A percentile compares a stretch with the other conserved stretches of the same genome.
phyloP scores from a whole-genome alignment of 1,140 invertebrate genomes.

The Bombus vancouverensis region DNA sequence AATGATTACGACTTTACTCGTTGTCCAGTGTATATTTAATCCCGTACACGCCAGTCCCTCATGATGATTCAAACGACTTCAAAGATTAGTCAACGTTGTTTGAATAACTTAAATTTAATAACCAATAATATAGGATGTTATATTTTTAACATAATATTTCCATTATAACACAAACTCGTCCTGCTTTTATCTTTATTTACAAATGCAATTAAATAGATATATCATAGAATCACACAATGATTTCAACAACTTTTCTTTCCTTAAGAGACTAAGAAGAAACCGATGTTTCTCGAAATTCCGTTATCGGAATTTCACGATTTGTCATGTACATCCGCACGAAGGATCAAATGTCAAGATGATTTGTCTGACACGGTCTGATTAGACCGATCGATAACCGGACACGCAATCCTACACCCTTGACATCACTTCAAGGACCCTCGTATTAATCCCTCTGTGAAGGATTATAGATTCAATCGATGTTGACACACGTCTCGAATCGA shows the following conservation, averaged over 20 bases:
- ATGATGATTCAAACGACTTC: not conserved
- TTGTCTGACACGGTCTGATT: conserved; percentile 42
- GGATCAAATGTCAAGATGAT: conserved; percentile 21
- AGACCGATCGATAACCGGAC: conserved; percentile 58
- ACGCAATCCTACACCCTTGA: conserved; percentile 66
- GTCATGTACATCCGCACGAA: not conserved
- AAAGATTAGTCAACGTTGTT: no score
- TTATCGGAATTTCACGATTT: not conserved
- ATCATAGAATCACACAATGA: no score
- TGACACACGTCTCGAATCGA: conserved; percentile 29
- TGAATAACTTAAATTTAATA: no score
- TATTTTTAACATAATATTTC: no score
- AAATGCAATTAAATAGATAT: no score
- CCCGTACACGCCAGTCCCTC: no score
- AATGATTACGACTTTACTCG: no score
- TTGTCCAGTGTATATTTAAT: no score
- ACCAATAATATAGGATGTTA: no score
- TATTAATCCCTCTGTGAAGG: conserved; percentile 42
- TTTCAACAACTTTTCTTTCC: no score
- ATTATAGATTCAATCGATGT: conserved; percentile 43
- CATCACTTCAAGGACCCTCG: conserved; percentile 7
- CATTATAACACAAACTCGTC: no score
- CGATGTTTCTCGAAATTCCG: not conserved
- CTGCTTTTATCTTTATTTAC: no score
- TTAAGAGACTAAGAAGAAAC: not conserved